phyloP scores from a whole-genome alignment of 2,888 invertebrate genomes.

The Temnothorax ravouxi region DNA sequence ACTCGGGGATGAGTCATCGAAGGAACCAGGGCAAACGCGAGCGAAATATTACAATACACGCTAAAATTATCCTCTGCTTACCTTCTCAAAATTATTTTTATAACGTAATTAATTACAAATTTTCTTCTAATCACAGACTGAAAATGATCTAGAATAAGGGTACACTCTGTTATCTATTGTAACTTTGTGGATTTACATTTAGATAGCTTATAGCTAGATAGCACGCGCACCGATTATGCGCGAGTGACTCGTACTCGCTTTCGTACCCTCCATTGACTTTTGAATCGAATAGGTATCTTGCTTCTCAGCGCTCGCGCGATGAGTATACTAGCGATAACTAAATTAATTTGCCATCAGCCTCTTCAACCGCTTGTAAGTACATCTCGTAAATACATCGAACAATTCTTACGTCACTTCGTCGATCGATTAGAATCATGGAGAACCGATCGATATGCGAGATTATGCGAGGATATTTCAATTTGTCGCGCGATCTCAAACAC shows the following conservation, averaged over 20 bases:
- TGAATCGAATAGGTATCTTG: not conserved
- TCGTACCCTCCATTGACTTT: not conserved
- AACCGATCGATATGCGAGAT: conserved; percentile 33
- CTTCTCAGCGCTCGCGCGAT: not conserved
- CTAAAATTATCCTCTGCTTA: not conserved
- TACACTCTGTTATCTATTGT: not conserved
- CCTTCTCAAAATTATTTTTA: not conserved
- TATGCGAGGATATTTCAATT: conserved; percentile 49
- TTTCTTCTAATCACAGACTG: not conserved
- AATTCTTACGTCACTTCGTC: not conserved
- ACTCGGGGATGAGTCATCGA: too few species aligned
- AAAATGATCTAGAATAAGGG: not conserved
- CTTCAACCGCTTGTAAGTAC: not conserved
- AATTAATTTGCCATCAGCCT: conserved; percentile 14
- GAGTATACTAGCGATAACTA: not conserved
- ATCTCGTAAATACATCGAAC: not conserved
- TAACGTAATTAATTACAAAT: conserved; percentile 2
- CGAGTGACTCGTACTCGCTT: not conserved
- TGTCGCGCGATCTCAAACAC: conserved; percentile 39
- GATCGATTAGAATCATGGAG: conserved; percentile 13
- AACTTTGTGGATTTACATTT: not conserved
- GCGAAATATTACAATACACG: not conserved
- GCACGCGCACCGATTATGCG: not conserved
- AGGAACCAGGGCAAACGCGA: not conserved
- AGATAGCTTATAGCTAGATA: not conserved